phyloP scores from a whole-genome alignment of 2,888 invertebrate species.

The Lagria hirta region DNA sequence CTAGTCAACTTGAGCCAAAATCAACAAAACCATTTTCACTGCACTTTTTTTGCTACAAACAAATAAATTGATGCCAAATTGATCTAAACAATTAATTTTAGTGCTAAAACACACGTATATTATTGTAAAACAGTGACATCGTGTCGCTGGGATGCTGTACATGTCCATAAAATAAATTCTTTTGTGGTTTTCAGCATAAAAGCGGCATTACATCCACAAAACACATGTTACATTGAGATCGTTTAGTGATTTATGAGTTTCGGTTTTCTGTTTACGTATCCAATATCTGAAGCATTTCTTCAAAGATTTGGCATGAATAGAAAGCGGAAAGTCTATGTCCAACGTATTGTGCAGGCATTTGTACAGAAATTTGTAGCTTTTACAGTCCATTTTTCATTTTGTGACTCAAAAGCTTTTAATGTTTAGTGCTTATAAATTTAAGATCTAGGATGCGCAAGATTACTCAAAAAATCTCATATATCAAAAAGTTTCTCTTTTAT shows the following conservation, averaged over 20 bases:
- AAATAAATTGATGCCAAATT: too few species aligned
- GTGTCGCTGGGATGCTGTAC: slow-evolving; percentile 4
- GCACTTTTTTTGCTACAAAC: too few species aligned
- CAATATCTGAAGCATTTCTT: slow-evolving; percentile 40
- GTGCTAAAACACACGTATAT: too few species aligned
- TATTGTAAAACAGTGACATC: slow-evolving; percentile 11
- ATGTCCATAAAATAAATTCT: slow-evolving; percentile 35
- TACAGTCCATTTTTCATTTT: slow-evolving; percentile 4
- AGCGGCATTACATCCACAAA: slow-evolving; percentile 40
- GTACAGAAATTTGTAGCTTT: slow-evolving; percentile 20
- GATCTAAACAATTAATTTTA: too few species aligned
- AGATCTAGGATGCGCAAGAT: too few species aligned
- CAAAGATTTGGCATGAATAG: slow-evolving; percentile 41
- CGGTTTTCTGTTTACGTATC: slow-evolving; percentile 42
- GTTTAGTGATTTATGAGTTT: slow-evolving; percentile 43
- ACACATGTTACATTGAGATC: slow-evolving; percentile 38
- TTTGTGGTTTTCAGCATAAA: slow-evolving; percentile 40
- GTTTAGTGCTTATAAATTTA: background rate
- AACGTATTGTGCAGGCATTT: slow-evolving; percentile 35
- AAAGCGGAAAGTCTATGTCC: slow-evolving; percentile 31
- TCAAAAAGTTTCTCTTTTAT: background rate
- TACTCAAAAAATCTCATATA: too few species aligned
- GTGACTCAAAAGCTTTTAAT: slow-evolving; percentile 1
- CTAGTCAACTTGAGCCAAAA: too few species aligned
- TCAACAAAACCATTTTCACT: too few species aligned